Conservation (phyloP, 2,113 vertebrate species). For the Asarcornis scutulata region DNA sequence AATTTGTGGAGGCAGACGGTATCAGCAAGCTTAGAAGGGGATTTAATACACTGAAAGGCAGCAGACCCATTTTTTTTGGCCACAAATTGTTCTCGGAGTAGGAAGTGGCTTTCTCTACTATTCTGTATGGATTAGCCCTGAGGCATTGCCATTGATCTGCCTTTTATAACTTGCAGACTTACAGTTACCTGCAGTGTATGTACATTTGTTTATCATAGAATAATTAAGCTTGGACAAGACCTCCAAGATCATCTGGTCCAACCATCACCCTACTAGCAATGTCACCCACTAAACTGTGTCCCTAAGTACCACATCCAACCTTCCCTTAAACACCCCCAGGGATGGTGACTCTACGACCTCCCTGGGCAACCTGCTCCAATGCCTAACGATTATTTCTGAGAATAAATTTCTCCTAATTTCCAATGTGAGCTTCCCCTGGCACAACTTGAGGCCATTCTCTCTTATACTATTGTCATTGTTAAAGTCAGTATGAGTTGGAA, state of each 20-base stretch:
- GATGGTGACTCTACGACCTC: too few relatives aligned
- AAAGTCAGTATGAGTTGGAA: not conserved
- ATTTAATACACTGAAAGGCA: not conserved
- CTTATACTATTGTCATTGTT: not conserved
- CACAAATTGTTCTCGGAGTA: not conserved
- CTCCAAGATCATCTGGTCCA: too few relatives aligned
- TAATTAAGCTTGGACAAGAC: too few relatives aligned
- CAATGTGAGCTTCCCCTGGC: too few relatives aligned
- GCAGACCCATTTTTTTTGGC: not conserved
- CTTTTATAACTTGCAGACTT: not conserved
- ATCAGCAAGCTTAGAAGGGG: not conserved
- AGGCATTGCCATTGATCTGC: not conserved
- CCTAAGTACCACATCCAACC: too few relatives aligned
- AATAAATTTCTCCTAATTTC: too few relatives aligned
- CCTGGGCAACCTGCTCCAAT: too few relatives aligned
- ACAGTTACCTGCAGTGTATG: not conserved
- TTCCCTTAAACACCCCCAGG: too few relatives aligned
- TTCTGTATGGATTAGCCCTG: not conserved
- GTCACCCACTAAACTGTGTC: too few relatives aligned
- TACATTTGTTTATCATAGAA: not conserved
- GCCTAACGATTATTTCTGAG: too few relatives aligned
- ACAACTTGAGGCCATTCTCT: too few relatives aligned
- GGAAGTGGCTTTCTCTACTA: not conserved
- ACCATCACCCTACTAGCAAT: too few relatives aligned
- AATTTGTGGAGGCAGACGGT: not conserved